phyloP scores from a whole-genome alignment of 2,113 vertebrate genomes.

The Cavia aperea region DNA sequence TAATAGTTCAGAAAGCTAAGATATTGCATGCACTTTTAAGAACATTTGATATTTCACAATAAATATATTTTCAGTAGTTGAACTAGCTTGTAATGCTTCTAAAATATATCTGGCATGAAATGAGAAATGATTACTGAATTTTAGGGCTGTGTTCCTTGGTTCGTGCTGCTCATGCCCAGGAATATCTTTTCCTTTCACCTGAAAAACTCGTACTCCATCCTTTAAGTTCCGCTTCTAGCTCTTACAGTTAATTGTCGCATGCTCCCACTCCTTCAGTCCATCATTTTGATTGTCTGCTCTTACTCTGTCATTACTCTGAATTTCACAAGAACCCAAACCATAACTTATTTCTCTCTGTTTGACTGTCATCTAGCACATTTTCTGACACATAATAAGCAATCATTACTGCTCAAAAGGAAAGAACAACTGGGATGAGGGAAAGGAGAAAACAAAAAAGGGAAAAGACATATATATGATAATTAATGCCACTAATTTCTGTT shows the following conservation, averaged over 20 bases:
- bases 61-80: conserved; percentile 23
- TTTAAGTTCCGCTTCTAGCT: conserved; percentile 1
- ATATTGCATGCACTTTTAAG: not conserved
- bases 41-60: not conserved
- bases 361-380: not conserved
- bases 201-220: not conserved
- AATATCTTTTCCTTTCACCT: not conserved
- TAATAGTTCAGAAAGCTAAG: not conserved
- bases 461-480: no score
- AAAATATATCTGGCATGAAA: conserved; percentile 9
- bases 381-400: not conserved
- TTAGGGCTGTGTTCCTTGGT: not conserved
- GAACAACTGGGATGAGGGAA: no score
- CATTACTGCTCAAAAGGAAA: not conserved
- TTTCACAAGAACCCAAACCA: not conserved
- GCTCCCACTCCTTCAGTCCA: not conserved
- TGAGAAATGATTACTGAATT: not conserved
- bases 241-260: not conserved
- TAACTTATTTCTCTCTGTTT: not conserved
- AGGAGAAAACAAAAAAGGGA: no score
- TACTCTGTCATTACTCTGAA: not conserved
- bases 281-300: conserved; percentile 18
- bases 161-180: not conserved
- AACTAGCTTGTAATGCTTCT: conserved; percentile 29
- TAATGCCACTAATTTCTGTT: no score